Conservation (phyloP, 2,797 vertebrate genomes). For the Phalanger gymnotis region DNA sequence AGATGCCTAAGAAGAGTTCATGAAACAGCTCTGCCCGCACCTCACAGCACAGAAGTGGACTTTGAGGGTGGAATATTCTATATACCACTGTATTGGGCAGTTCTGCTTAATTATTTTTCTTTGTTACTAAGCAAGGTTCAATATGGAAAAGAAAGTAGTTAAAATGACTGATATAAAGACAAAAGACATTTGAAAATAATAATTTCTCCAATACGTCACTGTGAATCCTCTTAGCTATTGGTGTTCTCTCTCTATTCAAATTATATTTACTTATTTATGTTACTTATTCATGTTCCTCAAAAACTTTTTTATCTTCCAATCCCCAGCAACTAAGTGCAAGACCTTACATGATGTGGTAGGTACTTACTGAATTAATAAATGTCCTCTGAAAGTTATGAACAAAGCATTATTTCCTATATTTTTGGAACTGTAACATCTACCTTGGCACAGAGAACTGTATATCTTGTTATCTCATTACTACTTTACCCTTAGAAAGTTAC, state of each 20-base stretch:
- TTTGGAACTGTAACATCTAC: too few relatives aligned
- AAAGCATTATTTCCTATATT: background rate
- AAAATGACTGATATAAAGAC: too few relatives aligned
- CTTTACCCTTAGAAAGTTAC: background rate
- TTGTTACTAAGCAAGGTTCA: too few relatives aligned
- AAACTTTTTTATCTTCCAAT: background rate
- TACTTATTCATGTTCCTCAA: background rate
- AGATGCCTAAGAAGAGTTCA: too few relatives aligned
- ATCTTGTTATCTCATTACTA: too few relatives aligned
- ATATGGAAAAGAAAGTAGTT: too few relatives aligned
- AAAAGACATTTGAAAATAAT: background rate
- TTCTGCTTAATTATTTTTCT: too few relatives aligned
- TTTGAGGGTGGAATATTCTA: too few relatives aligned
- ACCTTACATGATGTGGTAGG: background rate
- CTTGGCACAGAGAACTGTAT: too few relatives aligned
- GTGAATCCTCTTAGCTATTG: background rate
- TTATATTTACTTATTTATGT: background rate
- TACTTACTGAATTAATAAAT: background rate
- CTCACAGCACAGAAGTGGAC: too few relatives aligned
- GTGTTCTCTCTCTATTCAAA: background rate
- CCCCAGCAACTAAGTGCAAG: background rate
- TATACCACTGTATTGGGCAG: too few relatives aligned
- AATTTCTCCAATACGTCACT: background rate
- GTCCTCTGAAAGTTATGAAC: background rate
- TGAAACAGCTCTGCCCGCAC: too few relatives aligned